Evolutionary conservation across 2,797 vertebrate species (phyloP), one percentile per base, ranked within the genome.

Genomic region (Pangasius larnaudii): DNA sequence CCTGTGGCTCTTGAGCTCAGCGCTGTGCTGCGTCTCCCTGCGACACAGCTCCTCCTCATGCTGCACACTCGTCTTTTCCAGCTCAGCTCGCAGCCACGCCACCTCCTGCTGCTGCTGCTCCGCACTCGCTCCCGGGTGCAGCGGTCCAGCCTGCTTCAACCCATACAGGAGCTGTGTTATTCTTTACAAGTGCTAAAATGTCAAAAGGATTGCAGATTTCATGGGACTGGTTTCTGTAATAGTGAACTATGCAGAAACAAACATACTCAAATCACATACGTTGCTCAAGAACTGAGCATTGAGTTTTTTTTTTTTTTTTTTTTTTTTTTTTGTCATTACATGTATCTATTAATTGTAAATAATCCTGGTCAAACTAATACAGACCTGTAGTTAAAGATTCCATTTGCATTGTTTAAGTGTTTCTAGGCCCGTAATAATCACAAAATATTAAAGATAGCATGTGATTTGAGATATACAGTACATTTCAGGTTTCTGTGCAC

Each of bases 21-120:
- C 94, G 92, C 94, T 93, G 72, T 99, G 98, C 91, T 97, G 95
- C 24, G 94, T 93, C 89, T 99, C 98, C 91, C 98, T 94, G 90
- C 97, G 97, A 27, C 96, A 94, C 86, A 98, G 82, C 87, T 99
- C 98, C 93, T 99, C 98, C 95, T 99, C 98, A 27, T 96, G 97
- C 91, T 97, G 96, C 79, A 97, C 92, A 2, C 95, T 97, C 91
- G 98, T 99, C 95, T 98, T 99, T 95, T 99, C 98, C 93, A 99
- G 93, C 80, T 99, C 98, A 10, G 96, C 96, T 22, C 98, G 97
- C 85, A 99, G 93, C 79, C 97, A 97, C 27, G 95, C 96, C 93
- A 98, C 95, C 91, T 99, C 98, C 93, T 99, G 98, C 90, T 97
- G 96, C 91, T 97, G 96, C 92, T 98, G 97, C 92, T 98, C 97